Conservation (phyloP, 2,888 invertebrate genomes). For the Drosophila prolongata region DNA sequence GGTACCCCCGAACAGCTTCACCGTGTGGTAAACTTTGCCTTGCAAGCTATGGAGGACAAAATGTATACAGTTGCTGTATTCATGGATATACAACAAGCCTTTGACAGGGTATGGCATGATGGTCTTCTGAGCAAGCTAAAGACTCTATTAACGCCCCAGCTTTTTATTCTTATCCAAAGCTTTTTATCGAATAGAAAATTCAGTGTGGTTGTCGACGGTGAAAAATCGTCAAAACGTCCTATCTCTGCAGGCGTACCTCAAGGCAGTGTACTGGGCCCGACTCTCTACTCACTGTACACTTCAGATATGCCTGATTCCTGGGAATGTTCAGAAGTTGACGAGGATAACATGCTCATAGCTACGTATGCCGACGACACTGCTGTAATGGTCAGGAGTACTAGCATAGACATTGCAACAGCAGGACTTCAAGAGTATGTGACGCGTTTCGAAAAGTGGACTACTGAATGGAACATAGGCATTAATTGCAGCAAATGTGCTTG, state of each 20-base stretch:
- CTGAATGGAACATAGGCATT: no score
- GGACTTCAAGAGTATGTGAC: no score
- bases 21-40: background rate
- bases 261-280: no score
- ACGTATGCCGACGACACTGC: background rate
- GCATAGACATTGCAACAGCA: no score
- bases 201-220: background rate
- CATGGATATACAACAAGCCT: background rate
- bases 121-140: background rate
- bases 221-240: background rate
- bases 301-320: background rate
- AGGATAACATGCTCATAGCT: background rate
- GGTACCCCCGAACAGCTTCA: constrained; percentile 1
- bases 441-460: no score
- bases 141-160: background rate
- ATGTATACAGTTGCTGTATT: background rate
- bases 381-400: no score
- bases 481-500: no score
- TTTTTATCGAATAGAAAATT: background rate
- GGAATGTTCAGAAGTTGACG: background rate
- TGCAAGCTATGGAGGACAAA: background rate
- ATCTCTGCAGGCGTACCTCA: background rate
- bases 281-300: background rate
- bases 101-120: constrained; percentile 4
- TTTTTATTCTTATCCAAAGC: background rate